phyloP scores from a whole-genome alignment of 35 echinoderm and acorn worm genomes.

The Lytechinus variegatus region DNA sequence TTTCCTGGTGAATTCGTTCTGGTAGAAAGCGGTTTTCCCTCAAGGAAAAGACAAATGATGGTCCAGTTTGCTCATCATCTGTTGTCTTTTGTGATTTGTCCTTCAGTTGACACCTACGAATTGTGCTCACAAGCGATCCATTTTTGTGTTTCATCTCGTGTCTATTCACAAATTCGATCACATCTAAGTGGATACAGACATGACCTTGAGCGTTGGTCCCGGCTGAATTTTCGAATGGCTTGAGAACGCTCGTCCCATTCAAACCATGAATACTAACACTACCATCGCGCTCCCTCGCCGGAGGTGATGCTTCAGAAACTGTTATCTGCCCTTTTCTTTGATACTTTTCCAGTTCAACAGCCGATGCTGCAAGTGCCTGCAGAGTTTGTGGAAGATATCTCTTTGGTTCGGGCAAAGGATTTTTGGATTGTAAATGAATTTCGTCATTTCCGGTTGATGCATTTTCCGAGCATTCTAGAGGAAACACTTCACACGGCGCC shows the following conservation, averaged over 20 bases:
- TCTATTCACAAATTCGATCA: constrained; percentile 53
- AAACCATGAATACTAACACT: too few relatives aligned
- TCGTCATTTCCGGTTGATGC: background rate
- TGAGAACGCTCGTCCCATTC: background rate
- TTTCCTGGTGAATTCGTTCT: background rate
- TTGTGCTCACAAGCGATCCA: constrained; percentile 40
- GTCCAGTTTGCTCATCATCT: background rate
- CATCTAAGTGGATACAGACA: constrained; percentile 55
- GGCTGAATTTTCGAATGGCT: background rate
- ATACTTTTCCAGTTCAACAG: background rate
- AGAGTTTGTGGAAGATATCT: background rate
- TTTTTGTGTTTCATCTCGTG: constrained; percentile 21
- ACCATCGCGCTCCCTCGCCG: background rate
- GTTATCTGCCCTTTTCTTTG: background rate
- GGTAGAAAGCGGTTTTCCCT: constrained; percentile 59
- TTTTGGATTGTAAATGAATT: background rate
- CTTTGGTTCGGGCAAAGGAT: background rate
- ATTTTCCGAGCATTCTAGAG: background rate
- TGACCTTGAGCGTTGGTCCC: background rate
- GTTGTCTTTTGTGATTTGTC: background rate
- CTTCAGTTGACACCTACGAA: constrained; percentile 30
- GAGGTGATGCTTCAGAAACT: background rate
- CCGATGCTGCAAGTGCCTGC: background rate
- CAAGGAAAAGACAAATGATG: constrained; percentile 50
- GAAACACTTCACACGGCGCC: background rate